These are phyloP conservation scores for Tenthredo livida DNA, from an alignment of 2,888 invertebrate genomes.

Conservation along the genomic window DNA sequence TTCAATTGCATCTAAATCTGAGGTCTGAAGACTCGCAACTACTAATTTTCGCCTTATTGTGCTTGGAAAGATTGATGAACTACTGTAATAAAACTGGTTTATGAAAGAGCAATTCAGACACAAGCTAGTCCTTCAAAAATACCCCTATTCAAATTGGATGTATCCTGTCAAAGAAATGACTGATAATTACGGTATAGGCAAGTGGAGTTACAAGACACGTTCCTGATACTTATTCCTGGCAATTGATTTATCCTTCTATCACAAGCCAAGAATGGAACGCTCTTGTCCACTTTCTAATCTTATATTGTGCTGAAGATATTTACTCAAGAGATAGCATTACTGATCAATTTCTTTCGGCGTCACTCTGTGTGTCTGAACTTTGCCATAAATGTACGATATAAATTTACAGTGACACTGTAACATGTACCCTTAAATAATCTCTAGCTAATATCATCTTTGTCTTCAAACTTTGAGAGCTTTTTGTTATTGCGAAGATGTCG, in stretches of 20 bases:
- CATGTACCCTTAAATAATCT: neutral
- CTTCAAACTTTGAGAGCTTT: conserved; percentile 3
- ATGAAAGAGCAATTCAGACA: too few relatives aligned
- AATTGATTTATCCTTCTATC: neutral
- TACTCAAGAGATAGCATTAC: neutral
- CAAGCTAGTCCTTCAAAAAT: too few relatives aligned
- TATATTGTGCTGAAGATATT: neutral
- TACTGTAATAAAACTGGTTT: too few relatives aligned
- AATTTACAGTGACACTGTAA: conserved; percentile 32
- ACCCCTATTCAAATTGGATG: too few relatives aligned
- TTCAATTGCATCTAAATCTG: too few relatives aligned
- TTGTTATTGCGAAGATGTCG: conserved; percentile 56
- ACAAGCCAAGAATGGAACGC: neutral
- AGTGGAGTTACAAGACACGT: neutral
- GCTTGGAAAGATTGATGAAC: too few relatives aligned
- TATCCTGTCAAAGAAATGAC: neutral
- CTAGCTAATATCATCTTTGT: conserved; percentile 34
- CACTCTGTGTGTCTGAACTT: conserved; percentile 4
- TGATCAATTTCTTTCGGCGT: conserved; percentile 11
- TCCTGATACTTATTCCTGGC: neutral
- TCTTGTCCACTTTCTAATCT: neutral
- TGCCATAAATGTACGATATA: conserved; percentile 38
- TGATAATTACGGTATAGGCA: neutral
- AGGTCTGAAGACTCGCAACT: too few relatives aligned
- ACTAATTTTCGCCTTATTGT: too few relatives aligned